These are phyloP conservation scores for Opisthocomus hoazin DNA, from an alignment of 2,113 vertebrate species.

Conservation along the genomic window DNA sequence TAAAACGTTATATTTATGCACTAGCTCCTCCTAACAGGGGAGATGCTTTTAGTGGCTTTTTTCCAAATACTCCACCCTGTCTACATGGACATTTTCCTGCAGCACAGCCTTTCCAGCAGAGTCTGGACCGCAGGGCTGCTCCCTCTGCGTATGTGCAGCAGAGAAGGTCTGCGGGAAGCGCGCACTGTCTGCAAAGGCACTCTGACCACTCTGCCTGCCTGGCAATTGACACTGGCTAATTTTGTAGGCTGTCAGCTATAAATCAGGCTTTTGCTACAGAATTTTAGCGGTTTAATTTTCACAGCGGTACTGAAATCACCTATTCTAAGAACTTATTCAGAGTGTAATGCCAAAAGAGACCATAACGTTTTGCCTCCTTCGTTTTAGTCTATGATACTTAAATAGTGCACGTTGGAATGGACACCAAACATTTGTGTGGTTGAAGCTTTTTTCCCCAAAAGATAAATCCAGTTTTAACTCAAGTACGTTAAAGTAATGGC, in stretches of 20 bases:
- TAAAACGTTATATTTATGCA: accelerated
- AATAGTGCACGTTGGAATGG: neutral
- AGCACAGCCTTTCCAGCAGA: neutral
- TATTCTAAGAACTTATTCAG: neutral
- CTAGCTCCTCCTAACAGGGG: neutral
- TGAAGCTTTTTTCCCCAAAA: neutral
- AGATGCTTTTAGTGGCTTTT: neutral
- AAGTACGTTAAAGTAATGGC: neutral
- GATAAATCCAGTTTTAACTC: neutral
- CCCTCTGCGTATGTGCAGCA: no score
- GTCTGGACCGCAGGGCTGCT: neutral
- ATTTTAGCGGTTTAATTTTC: neutral
- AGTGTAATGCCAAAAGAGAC: neutral
- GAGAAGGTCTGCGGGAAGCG: neutral
- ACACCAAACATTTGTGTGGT: neutral
- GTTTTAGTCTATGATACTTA: neutral
- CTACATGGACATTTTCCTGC: accelerated
- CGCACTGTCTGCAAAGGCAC: neutral
- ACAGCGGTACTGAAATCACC: neutral
- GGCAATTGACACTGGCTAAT: no score
- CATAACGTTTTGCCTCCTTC: neutral
- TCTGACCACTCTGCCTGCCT: neutral
- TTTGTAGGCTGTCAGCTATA: neutral
- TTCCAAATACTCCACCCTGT: neutral
- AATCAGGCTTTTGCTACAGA: neutral